Evolutionary conservation across 2,797 vertebrate genomes (phyloP).

Genomic region (Helarctos malayanus): DNA sequence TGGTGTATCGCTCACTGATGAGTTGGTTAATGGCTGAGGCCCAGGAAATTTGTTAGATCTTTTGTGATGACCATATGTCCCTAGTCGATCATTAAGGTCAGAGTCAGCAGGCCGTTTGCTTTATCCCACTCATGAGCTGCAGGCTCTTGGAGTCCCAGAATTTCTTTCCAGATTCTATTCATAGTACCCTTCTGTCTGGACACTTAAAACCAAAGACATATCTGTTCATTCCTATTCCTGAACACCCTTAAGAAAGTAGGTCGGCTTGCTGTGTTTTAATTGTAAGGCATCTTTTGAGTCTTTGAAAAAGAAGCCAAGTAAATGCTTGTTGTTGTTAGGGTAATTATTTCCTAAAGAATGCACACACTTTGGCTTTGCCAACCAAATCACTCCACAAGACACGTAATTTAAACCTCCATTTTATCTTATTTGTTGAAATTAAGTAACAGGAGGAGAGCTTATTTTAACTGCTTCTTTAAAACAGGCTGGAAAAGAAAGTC

Average conservation of each 20-base stretch:
- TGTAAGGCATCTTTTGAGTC: slow-evolving; percentile 69
- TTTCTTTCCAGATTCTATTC: slow-evolving; percentile 78
- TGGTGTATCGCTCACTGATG: background rate
- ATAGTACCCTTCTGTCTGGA: slow-evolving; percentile 79
- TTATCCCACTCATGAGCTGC: slow-evolving; percentile 64
- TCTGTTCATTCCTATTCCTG: slow-evolving; percentile 73
- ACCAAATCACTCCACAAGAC: slow-evolving; percentile 63
- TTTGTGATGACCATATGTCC: slow-evolving; percentile 58
- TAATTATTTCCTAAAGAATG: slow-evolving; percentile 80
- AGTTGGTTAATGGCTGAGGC: slow-evolving; percentile 53
- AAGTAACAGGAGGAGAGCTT: slow-evolving; percentile 57
- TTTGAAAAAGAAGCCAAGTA: slow-evolving; percentile 67
- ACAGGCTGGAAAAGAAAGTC: background rate
- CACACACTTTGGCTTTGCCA: slow-evolving; percentile 68
- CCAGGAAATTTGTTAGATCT: slow-evolving; percentile 56
- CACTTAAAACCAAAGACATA: slow-evolving; percentile 74
- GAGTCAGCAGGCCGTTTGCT: slow-evolving; percentile 61
- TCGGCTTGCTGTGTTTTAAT: slow-evolving; percentile 75
- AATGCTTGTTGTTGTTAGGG: slow-evolving; percentile 66
- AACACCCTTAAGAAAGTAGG: slow-evolving; percentile 77
- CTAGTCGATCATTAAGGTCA: slow-evolving; percentile 70
- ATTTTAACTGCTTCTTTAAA: slow-evolving; percentile 62
- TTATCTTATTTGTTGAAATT: slow-evolving; percentile 77
- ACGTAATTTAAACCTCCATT: slow-evolving; percentile 64
- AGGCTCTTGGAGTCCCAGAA: slow-evolving; percentile 57